These are phyloP conservation scores for Parelbella ahira DNA, from an alignment of 2,888 invertebrate genomes.

Conservation along the genomic window DNA sequence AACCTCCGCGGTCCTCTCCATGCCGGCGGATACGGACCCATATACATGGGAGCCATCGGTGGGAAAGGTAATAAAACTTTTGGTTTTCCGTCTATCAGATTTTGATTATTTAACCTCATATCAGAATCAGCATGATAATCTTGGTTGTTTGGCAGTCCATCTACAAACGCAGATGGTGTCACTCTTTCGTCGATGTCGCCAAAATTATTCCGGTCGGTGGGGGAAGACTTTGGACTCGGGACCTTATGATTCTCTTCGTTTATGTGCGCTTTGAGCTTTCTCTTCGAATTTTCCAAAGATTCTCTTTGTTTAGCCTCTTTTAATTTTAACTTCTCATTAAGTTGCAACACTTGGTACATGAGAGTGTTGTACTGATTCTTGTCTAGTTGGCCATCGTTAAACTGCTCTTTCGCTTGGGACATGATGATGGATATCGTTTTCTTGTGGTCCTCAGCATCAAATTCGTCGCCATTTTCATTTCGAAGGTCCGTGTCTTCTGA, in stretches of 20 bases:
- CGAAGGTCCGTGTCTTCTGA: conserved; percentile 77
- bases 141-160: conserved; percentile 53
- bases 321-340: conserved; percentile 88
- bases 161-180: conserved; percentile 52
- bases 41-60: conserved; percentile 43
- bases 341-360: conserved; percentile 87
- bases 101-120: conserved; percentile 51
- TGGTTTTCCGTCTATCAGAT: conserved; percentile 36
- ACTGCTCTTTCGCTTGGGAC: conserved; percentile 89
- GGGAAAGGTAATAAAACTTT: conserved; percentile 46
- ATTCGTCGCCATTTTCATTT: conserved; percentile 67
- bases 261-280: conserved; percentile 60
- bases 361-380: conserved; percentile 87
- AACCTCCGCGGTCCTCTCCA: conserved; percentile 63
- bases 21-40: conserved; percentile 39
- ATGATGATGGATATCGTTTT: conserved; percentile 88
- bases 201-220: conserved; percentile 55
- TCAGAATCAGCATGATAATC: conserved; percentile 57
- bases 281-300: conserved; percentile 78
- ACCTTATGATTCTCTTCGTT: conserved; percentile 62
- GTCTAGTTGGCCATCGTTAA: conserved; percentile 86
- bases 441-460: conserved; percentile 80
- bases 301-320: conserved; percentile 88
- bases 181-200: conserved; percentile 78
- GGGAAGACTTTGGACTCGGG: conserved; percentile 68